A percentile compares a stretch with the other conserved stretches of the same genome.
Conservation (phyloP, 1,140 invertebrate genomes). For the Drosophila biarmipes region DNA sequence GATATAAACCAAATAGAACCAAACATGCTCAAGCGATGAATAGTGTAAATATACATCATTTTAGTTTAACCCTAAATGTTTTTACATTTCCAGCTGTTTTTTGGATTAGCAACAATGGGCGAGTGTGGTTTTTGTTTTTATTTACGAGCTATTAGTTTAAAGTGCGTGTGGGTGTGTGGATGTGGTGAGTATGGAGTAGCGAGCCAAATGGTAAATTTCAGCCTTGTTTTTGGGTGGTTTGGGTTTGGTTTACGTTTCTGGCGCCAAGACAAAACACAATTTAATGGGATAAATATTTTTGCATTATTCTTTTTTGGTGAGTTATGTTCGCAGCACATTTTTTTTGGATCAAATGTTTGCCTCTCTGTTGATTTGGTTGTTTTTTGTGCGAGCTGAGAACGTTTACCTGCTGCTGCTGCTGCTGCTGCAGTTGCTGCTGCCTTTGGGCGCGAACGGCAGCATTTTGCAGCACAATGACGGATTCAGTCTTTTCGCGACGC, state of each 20-base stretch:
- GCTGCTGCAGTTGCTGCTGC: constrained; percentile 83
- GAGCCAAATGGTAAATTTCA: constrained; percentile 70
- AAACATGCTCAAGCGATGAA: constrained; percentile 61
- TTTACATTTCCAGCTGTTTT: constrained; percentile 18
- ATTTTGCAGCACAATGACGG: constrained; percentile 90
- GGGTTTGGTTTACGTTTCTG: constrained; percentile 79
- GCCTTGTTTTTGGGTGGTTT: constrained; percentile 60
- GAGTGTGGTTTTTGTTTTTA: constrained; percentile 14
- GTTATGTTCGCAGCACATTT: constrained; percentile 46
- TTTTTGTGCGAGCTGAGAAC: constrained; percentile 76
- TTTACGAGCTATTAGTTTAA: constrained; percentile 64
- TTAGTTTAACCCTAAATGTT: constrained; percentile 1
- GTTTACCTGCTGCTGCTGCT: constrained; percentile 84
- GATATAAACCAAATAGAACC: constrained; percentile 34
- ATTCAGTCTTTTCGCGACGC: constrained; percentile 93
- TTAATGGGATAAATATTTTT: constrained; percentile 47
- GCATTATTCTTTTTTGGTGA: constrained; percentile 43
- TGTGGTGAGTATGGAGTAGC: constrained; percentile 59
- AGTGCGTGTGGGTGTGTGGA: constrained; percentile 22
- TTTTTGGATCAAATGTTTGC: constrained; percentile 50
- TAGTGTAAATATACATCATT: constrained; percentile 20
- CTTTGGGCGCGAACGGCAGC: constrained; percentile 85
- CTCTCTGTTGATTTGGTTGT: constrained; percentile 38
- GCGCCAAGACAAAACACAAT: constrained; percentile 79
- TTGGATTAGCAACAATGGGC: constrained; percentile 9